Evolutionary conservation across 2,888 invertebrate species (phyloP).

Genomic region (Parnassius apollo): DNA sequence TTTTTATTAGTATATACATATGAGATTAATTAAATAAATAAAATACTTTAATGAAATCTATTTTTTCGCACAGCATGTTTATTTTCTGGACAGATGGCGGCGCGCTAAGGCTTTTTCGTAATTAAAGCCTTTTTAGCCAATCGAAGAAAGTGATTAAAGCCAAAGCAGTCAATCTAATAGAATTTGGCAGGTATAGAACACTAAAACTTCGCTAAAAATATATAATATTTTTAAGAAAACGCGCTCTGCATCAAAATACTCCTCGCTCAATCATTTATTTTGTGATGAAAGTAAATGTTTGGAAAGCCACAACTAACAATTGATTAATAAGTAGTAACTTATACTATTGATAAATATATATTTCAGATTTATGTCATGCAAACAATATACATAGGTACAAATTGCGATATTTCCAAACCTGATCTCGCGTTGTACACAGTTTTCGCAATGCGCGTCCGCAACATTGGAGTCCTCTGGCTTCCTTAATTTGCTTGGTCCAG

Average conservation of each 20-base stretch:
- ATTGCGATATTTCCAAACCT: conserved; percentile 63
- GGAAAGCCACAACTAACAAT: conserved; percentile 23
- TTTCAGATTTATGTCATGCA: conserved; percentile 45
- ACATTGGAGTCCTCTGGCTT: conserved; percentile 47
- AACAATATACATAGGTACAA: conserved; percentile 42
- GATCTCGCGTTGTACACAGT: conserved; percentile 54
- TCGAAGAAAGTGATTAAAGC: conserved; percentile 16
- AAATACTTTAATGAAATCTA: neutral
- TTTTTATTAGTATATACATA: neutral
- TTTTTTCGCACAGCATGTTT: conserved; percentile 25
- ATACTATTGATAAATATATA: conserved; percentile 13
- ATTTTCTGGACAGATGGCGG: conserved; percentile 8
- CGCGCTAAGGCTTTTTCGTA: conserved; percentile 11
- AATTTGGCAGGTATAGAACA: conserved; percentile 22
- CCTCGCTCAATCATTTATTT: conserved; percentile 22
- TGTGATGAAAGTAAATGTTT: conserved; percentile 9
- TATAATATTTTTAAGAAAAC: conserved; percentile 24
- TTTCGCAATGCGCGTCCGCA: conserved; percentile 50
- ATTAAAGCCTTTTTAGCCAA: conserved; percentile 10
- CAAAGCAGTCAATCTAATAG: conserved; percentile 23
- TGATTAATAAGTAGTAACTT: conserved; percentile 19
- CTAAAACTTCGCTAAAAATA: conserved; percentile 33
- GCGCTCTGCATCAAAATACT: conserved; percentile 32
- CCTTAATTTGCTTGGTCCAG: conserved; percentile 58
- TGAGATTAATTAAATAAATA: neutral